These are phyloP conservation scores for Diplazon laetatorius DNA, from an alignment of 2,888 invertebrate genomes.

Conservation along the genomic window DNA sequence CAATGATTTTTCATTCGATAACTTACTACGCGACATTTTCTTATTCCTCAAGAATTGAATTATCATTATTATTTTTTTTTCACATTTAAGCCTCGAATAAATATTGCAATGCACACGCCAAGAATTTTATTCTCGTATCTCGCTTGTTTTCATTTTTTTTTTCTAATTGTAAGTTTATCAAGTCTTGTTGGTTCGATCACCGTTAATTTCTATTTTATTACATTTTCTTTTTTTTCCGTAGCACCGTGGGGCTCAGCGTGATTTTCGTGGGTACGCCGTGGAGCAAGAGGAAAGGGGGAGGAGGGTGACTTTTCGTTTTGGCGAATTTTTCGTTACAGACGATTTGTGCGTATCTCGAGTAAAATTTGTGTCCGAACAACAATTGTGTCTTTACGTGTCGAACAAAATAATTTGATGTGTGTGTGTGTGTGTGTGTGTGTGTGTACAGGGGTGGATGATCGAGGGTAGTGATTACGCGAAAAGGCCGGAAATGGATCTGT, in stretches of 20 bases:
- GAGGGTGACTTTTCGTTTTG: constrained; percentile 16
- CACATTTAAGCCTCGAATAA: constrained; percentile 68
- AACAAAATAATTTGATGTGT: constrained; percentile 7
- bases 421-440: constrained; percentile 30
- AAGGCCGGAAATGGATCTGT: constrained; percentile 64
- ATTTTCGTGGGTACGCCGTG: constrained; percentile 36
- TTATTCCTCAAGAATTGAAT: constrained; percentile 59
- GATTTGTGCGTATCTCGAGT: constrained; percentile 58
- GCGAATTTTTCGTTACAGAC: constrained; percentile 41
- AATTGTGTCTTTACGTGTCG: constrained; percentile 7
- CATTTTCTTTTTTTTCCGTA: constrained; percentile 42
- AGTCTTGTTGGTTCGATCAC: constrained; percentile 41
- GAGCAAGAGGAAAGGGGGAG: constrained; percentile 30
- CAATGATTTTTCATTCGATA: constrained; percentile 43
- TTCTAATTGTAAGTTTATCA: too few relatives aligned
- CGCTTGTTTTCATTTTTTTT: constrained; percentile 54
- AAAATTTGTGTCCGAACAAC: constrained; percentile 29
- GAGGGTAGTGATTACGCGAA: constrained; percentile 59
- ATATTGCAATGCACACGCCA: constrained; percentile 65
- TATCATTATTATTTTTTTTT: too few relatives aligned
- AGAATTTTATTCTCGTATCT: constrained; percentile 66
- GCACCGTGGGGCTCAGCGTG: constrained; percentile 30
- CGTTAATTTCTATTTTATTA: constrained; percentile 42
- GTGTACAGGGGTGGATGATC: constrained; percentile 50
- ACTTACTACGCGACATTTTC: constrained; percentile 52